These are phyloP conservation scores for Ophraella communa DNA, from an alignment of 2,888 invertebrate genomes.

Conservation along the genomic window DNA sequence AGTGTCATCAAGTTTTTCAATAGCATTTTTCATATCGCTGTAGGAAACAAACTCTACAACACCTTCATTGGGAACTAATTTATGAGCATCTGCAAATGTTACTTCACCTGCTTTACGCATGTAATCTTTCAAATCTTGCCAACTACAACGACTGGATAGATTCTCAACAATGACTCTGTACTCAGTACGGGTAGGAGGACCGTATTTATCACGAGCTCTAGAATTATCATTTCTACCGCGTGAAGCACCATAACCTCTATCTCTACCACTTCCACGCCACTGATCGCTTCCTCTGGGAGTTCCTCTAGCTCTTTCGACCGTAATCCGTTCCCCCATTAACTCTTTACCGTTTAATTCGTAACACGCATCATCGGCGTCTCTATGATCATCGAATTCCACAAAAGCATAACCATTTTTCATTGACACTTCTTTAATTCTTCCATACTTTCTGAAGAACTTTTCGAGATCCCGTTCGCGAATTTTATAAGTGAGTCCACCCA, in stretches of 20 bases:
- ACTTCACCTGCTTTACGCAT: slow-evolving; percentile 98
- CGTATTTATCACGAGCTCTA: slow-evolving; percentile 72
- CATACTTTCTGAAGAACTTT: slow-evolving; percentile 95
- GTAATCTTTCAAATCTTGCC: slow-evolving; percentile 99
- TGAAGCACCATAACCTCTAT: slow-evolving; percentile 34
- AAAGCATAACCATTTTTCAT: slow-evolving; percentile 98
- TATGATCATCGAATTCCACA: slow-evolving; percentile 97
- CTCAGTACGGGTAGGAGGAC: slow-evolving; percentile 96
- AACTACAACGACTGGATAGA: slow-evolving; percentile 96
- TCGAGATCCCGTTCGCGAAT: slow-evolving; percentile 93
- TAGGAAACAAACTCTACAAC: slow-evolving; percentile 94
- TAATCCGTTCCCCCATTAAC: slow-evolving; percentile 89
- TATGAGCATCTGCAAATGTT: slow-evolving; percentile 95
- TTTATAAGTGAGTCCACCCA: slow-evolving; percentile 84
- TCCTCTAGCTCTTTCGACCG: slow-evolving; percentile 83
- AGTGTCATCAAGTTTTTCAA: slow-evolving; percentile 93
- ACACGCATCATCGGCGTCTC: slow-evolving; percentile 98
- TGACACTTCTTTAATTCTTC: slow-evolving; percentile 89
- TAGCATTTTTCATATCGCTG: slow-evolving; percentile 90
- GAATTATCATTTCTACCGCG: slow-evolving; percentile 72
- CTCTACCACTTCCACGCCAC: slow-evolving; percentile 65
- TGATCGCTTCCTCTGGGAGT: slow-evolving; percentile 76
- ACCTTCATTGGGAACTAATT: slow-evolving; percentile 63
- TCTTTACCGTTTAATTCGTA: slow-evolving; percentile 98
- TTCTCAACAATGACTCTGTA: slow-evolving; percentile 97